Evolutionary conservation across 1,140 invertebrate species (phyloP).

Genomic region (Eumeta japonica): DNA sequence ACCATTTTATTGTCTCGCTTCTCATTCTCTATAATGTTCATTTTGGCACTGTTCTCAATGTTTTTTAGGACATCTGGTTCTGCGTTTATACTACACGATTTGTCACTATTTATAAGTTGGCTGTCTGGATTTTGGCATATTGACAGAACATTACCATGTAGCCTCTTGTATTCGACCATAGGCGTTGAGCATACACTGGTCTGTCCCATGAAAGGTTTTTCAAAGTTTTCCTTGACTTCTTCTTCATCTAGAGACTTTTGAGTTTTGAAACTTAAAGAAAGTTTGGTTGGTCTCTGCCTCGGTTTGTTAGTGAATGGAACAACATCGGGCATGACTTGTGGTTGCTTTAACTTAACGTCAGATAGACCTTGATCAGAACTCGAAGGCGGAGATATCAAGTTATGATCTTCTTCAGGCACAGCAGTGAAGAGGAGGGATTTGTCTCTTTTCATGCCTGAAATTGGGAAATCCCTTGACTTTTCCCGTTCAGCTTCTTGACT

Average conservation of each 20-base stretch:
- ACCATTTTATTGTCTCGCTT: constrained; percentile 43
- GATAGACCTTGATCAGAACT: constrained; percentile 20
- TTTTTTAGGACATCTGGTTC: constrained; percentile 48
- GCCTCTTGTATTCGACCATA: constrained; percentile 69
- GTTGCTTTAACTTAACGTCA: constrained; percentile 26
- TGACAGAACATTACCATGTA: constrained; percentile 69
- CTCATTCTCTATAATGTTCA: constrained; percentile 25
- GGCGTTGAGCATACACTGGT: constrained; percentile 74
- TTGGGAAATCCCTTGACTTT: constrained; percentile 33
- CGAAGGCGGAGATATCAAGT: constrained; percentile 40
- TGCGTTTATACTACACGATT: constrained; percentile 11
- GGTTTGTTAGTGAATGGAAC: constrained; percentile 54
- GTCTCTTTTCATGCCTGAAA: constrained; percentile 67
- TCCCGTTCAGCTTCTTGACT: constrained; percentile 44
- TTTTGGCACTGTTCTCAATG: constrained; percentile 30
- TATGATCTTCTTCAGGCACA: constrained; percentile 71
- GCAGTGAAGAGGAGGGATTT: constrained; percentile 74
- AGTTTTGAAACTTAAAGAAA: constrained; percentile 60
- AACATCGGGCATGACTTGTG: constrained; percentile 48
- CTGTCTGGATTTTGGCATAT: constrained; percentile 64
- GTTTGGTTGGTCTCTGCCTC: constrained; percentile 55
- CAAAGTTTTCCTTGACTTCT: constrained; percentile 39
- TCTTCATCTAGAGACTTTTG: constrained; percentile 59
- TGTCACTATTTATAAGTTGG: constrained; percentile 22
- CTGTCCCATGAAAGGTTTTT: constrained; percentile 60